Evolutionary conservation across 2,888 invertebrate genomes (phyloP).

Genomic region (Tipula unca): DNA sequence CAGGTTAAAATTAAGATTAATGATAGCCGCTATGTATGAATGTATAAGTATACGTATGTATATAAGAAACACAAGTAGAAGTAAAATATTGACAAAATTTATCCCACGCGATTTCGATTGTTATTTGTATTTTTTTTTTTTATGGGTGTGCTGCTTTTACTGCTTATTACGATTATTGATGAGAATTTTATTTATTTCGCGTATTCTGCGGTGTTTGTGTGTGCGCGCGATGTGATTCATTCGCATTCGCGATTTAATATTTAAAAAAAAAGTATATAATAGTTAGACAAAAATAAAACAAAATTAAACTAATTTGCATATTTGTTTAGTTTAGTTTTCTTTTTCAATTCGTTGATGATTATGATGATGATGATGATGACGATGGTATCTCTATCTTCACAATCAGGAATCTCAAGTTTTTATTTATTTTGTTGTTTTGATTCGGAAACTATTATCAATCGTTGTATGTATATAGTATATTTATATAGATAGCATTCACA

Average conservation of each 20-base stretch:
- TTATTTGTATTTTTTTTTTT: background rate
- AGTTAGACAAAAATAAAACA: background rate
- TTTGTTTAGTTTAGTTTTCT: background rate
- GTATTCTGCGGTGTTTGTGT: background rate
- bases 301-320: background rate
- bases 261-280: background rate
- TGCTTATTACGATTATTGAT: background rate
- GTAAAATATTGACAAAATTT: conserved; percentile 3
- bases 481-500: background rate
- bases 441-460: background rate
- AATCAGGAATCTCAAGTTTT: background rate
- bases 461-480: background rate
- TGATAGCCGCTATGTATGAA: background rate
- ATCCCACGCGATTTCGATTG: background rate
- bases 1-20: conserved; percentile 14
- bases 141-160: background rate
- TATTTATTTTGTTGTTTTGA: background rate
- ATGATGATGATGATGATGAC: background rate
- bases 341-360: too few species aligned
- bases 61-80: background rate
- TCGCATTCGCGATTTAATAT: too few species aligned
- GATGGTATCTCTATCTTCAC: background rate
- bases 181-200: conserved; percentile 8
- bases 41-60: background rate
- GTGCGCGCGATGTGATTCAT: background rate